phyloP scores from a whole-genome alignment of 1,140 invertebrate genomes.

The Platyscapa corneri region DNA sequence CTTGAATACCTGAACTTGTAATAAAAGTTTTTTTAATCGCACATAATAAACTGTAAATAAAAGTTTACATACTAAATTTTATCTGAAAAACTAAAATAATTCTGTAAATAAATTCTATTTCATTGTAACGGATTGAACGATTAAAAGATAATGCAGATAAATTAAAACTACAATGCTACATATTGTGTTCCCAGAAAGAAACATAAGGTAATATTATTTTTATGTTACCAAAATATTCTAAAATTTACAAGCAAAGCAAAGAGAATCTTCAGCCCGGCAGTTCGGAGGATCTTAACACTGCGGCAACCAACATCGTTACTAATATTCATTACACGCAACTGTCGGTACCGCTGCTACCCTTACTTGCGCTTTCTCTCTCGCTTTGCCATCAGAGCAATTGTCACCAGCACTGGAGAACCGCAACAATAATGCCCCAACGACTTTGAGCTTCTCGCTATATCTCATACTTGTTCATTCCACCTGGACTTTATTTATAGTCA shows the following conservation, averaged over 20 bases:
- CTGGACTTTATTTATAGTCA: neutral
- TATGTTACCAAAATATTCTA: neutral
- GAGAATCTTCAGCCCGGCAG: neutral
- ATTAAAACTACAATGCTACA: too few species aligned
- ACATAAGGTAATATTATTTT: neutral
- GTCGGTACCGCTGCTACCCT: neutral
- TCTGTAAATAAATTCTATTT: too few species aligned
- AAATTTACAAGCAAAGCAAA: neutral
- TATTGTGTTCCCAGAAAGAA: neutral
- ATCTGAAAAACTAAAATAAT: too few species aligned
- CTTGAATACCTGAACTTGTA: too few species aligned
- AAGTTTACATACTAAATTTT: too few species aligned
- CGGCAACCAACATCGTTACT: neutral
- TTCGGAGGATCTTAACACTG: neutral
- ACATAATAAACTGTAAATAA: too few species aligned
- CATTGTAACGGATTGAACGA: too few species aligned
- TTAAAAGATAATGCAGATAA: neutral
- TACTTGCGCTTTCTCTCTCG: neutral
- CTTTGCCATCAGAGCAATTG: slow-evolving; percentile 5
- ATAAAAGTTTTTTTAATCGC: too few species aligned
- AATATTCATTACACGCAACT: slow-evolving; percentile 6
- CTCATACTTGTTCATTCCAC: slow-evolving; percentile 7
- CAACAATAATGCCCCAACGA: slow-evolving; percentile 9
- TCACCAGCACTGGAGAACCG: slow-evolving; percentile 3
- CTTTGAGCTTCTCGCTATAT: neutral